Conservation (phyloP, 2,888 invertebrate species). For the Laspeyria flexula region DNA sequence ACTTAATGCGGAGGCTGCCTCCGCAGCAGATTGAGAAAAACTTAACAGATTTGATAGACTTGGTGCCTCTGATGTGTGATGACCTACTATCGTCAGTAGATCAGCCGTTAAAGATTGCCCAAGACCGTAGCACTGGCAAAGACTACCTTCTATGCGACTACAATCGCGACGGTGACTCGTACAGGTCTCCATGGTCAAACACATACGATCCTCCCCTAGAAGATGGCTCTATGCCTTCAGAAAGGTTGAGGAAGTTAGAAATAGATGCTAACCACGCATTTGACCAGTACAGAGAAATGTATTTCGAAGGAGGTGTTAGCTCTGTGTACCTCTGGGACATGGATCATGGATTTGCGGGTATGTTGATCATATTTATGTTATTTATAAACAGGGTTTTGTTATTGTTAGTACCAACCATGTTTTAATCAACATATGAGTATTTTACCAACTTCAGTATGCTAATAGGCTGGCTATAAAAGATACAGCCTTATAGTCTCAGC, state of each 20-base stretch:
- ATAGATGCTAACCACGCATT: conserved; percentile 99
- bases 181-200: conserved; percentile 99
- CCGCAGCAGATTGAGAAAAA: conserved; percentile 99
- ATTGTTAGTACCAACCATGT: too few relatives aligned
- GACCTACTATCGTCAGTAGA: conserved; percentile 98
- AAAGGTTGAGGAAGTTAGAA: conserved; percentile 97
- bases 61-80: conserved; percentile 98
- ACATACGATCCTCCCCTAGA: conserved; percentile 98
- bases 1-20: conserved; percentile 99
- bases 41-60: conserved; percentile 98
- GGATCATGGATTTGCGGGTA: conserved; percentile 98
- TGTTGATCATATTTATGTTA: conserved; percentile 14
- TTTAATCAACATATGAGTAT: too few relatives aligned
- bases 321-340: conserved; percentile 99
- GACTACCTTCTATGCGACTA: conserved; percentile 99
- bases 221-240: conserved; percentile 99
- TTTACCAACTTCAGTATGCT: too few relatives aligned
- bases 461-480: too few relatives aligned
- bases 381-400: not conserved
- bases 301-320: conserved; percentile 99
- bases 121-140: conserved; percentile 97
- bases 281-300: conserved; percentile 99
- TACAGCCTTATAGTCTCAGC: too few relatives aligned
- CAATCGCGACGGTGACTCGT: conserved; percentile 99
- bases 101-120: conserved; percentile 98